A percentile compares a stretch with the other conserved stretches of the same genome.
phyloP scores from a whole-genome alignment of 2,797 vertebrate species.

The Ptychadena robeensis region DNA sequence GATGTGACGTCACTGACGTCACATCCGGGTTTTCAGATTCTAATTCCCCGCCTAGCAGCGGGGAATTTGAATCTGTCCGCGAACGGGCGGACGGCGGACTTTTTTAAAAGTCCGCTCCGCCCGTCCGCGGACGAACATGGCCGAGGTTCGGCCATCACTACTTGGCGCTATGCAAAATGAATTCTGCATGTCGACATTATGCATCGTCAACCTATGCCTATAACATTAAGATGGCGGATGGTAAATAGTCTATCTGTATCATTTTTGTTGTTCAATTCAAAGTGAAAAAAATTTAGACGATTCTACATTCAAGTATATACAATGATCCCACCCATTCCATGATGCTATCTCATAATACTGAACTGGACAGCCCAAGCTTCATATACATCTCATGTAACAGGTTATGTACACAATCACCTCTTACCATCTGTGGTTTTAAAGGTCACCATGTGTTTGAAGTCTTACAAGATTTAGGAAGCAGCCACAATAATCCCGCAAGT shows the following conservation, averaged over 20 bases:
- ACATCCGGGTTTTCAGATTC: too few species aligned
- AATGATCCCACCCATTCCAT: not conserved
- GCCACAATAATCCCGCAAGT: not conserved
- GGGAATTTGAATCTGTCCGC: too few species aligned
- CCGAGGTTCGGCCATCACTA: too few species aligned
- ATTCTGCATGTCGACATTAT: not conserved
- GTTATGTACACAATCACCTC: too few species aligned
- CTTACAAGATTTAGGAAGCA: too few species aligned
- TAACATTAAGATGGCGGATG: not conserved
- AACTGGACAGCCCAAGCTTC: not conserved
- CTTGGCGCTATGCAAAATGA: conserved; percentile 26
- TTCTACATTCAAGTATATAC: not conserved
- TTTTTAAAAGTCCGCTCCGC: too few species aligned
- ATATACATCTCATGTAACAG: not conserved
- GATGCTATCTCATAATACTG: not conserved
- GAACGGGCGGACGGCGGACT: too few species aligned
- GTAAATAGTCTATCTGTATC: not conserved
- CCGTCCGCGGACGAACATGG: too few species aligned
- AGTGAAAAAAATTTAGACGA: not conserved
- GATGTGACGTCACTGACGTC: too few species aligned
- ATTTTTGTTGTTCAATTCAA: not conserved
- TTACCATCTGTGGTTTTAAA: too few species aligned
- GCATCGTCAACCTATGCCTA: not conserved
- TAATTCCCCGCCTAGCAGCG: too few species aligned
- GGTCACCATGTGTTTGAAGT: too few species aligned